phyloP scores from a whole-genome alignment of 2,888 invertebrate species.

The Scaptomyza tumidula region DNA sequence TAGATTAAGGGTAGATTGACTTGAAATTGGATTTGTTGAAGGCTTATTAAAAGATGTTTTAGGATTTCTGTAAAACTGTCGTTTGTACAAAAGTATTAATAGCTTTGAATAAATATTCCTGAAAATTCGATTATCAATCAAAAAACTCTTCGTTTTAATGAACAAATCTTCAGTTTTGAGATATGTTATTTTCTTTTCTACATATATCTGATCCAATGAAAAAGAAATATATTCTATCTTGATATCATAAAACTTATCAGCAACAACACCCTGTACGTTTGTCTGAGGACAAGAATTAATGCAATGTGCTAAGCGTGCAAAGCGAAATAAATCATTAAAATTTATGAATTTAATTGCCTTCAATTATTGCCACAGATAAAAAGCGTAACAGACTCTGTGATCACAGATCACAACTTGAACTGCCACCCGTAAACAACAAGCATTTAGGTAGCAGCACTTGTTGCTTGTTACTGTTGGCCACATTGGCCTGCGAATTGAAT shows the following conservation, averaged over 20 bases:
- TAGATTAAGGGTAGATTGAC: not conserved
- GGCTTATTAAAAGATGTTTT: not conserved
- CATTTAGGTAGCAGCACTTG: constrained; percentile 18
- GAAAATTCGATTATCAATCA: too few relatives aligned
- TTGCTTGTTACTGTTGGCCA: constrained; percentile 13
- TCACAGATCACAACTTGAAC: constrained; percentile 30
- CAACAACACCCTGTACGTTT: constrained; percentile 55
- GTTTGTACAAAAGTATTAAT: too few relatives aligned
- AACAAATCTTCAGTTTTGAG: too few relatives aligned
- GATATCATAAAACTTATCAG: not conserved
- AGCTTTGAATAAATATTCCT: too few relatives aligned
- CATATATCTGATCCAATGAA: too few relatives aligned
- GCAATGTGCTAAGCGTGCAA: constrained; percentile 58
- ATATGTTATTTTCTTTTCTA: too few relatives aligned
- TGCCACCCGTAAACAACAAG: constrained; percentile 42
- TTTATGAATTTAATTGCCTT: constrained; percentile 79
- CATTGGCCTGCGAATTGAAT: constrained; percentile 25
- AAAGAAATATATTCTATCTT: not conserved
- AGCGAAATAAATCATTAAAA: constrained; percentile 77
- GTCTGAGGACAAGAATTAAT: constrained; percentile 50
- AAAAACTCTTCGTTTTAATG: too few relatives aligned
- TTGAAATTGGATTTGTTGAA: too few relatives aligned
- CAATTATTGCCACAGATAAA: constrained; percentile 73
- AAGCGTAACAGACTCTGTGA: constrained; percentile 43
- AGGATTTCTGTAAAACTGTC: too few relatives aligned